phyloP scores from a whole-genome alignment of 2,113 vertebrate species.

The Pimephales promelas region DNA sequence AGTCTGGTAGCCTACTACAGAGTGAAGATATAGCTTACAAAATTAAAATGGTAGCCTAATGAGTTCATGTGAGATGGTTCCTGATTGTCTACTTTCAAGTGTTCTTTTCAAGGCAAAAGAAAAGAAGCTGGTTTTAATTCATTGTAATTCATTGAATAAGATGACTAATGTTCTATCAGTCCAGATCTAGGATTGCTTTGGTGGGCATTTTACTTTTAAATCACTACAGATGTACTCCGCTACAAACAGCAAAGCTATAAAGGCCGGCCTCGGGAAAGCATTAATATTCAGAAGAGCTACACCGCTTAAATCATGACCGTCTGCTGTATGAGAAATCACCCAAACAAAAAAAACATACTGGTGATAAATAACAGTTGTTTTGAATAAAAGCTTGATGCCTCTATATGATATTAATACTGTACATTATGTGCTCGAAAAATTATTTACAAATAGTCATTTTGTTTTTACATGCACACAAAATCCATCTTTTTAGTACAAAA shows the following conservation, averaged over 20 bases:
- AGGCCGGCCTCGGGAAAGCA: slow-evolving; percentile 27
- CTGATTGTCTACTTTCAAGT: neutral
- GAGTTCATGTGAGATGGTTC: neutral
- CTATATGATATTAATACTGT: neutral
- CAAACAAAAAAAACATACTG: slow-evolving; percentile 4
- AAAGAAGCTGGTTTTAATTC: neutral
- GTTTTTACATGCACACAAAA: neutral
- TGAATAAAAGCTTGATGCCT: neutral
- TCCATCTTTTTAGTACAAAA: neutral
- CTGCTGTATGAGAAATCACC: slow-evolving; percentile 40
- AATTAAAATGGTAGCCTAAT: neutral
- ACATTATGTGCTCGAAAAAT: neutral
- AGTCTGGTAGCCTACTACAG: too few species aligned
- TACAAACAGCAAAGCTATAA: neutral
- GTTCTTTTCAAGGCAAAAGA: neutral
- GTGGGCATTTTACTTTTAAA: slow-evolving; percentile 28
- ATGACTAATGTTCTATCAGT: neutral
- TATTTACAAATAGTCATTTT: neutral
- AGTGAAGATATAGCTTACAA: neutral
- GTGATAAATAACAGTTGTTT: slow-evolving; percentile 26
- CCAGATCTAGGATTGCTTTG: neutral
- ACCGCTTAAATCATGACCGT: slow-evolving; percentile 43
- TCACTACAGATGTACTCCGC: slow-evolving; percentile 26
- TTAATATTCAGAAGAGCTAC: slow-evolving; percentile 50
- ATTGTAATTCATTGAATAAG: neutral